Conservation (phyloP, 1,140 invertebrate species). For the Augochlora pura region DNA sequence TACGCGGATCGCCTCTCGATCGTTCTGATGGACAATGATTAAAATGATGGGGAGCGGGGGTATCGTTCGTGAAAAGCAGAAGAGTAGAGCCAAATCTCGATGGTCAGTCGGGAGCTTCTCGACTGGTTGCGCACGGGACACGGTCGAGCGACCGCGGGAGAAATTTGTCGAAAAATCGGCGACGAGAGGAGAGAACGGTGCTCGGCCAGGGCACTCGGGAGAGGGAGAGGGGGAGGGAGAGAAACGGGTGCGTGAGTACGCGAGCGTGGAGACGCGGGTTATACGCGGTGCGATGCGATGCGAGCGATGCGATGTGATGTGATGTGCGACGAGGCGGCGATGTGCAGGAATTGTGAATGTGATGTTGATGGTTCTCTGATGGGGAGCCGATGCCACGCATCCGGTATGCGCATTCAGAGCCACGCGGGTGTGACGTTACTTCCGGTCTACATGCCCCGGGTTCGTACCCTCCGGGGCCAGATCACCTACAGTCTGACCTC, state of each 20-base stretch:
- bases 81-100: not conserved
- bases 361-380: conserved; percentile 78
- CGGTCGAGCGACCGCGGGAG: conserved; percentile 26
- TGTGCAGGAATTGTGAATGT: conserved; percentile 75
- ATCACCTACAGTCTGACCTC: conserved; percentile 68
- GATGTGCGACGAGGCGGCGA: conserved; percentile 71
- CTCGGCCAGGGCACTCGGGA: not conserved
- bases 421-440: conserved; percentile 81
- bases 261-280: conserved; percentile 36
- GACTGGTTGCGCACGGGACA: conserved; percentile 29
- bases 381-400: conserved; percentile 81
- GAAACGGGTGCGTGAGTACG: conserved; percentile 1
- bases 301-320: conserved; percentile 66
- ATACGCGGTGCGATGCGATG: conserved; percentile 68
- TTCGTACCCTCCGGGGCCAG: conserved; percentile 69
- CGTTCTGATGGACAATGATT: no score
- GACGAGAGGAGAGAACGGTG: not conserved
- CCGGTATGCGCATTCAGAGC: conserved; percentile 81
- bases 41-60: no score
- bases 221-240: not conserved
- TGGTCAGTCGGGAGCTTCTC: not conserved
- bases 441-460: conserved; percentile 79
- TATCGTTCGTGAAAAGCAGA: no score
- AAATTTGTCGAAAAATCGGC: conserved; percentile 46
- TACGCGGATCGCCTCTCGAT: no score